Evolutionary conservation across 2,888 invertebrate species (phyloP), one percentile per base, ranked within the genome.

Genomic region (Ophonus ardosiacus): DNA sequence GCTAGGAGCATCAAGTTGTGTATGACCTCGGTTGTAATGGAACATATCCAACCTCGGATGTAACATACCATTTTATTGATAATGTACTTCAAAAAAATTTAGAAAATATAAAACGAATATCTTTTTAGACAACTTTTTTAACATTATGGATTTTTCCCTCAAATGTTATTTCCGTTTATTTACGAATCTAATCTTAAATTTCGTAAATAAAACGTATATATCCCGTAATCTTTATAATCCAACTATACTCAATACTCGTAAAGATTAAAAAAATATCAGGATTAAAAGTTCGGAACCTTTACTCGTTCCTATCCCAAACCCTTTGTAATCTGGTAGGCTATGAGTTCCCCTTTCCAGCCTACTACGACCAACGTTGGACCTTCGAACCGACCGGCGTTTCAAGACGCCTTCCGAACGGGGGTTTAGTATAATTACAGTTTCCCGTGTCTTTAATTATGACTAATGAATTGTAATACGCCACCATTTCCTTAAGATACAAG

Each of bases 381-480:
- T 31, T 31, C 5, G 0, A 4, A 31, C 31, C 31, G 31, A 31
- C 24, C 24, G 63, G 13, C 8, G 63, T 18, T 63, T 21, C n/a
- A 59, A 59, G 63, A 17, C 24, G 59, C 18, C 13, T 8, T 17
- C 3, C 59, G n/a, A 15, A 7, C 10, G 0, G 63, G 0, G 18
- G 7, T 74, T 74, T 10, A 74, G 18, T 74, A 18, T 74, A 74
- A 74, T 74, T 18, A 43, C 43, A 74, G 71, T 18, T 65, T 74
- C 18, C 43, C 18, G 71, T 74, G 43, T 43, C 71, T 40, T 74
- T 74, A 74, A 74, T 74, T 74, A 74, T 74, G 71, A 74, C 71
- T 74, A 74, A 74, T 74, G 71, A 74, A 74, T 43, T 74, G 71
- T 74, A 74, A 43, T 74, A 74, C 63, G 17, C 59, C 59, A 15